Base-by-base conservation (phyloP, 2,888 invertebrate genomes). In the Gryllus longicercus region DNA sequence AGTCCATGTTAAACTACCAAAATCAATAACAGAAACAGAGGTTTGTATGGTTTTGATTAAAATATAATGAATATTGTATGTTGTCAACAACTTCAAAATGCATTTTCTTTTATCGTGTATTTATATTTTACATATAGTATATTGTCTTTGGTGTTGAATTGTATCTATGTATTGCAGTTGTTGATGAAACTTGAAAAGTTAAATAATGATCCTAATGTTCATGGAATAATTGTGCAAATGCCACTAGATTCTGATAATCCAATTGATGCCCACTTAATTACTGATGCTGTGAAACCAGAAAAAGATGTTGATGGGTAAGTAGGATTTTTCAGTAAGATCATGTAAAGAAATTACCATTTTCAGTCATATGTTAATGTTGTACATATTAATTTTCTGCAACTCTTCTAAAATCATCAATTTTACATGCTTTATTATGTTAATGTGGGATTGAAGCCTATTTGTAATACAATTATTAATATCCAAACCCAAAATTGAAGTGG, bases 201-300 rank as follows among this genome's bases (percentile, higher is more conserved):
- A 81, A 99, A 99, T 87, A 90, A 91, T 83, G 95, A 98, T 86
- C 92, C 94, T 0, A 88, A 88, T 16, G 92, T 98, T 74, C 97
- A 98, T 87, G 98, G 98, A 79, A 97, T 98, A 85, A 97, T 98
- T 84, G 96, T 98, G 1, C 98, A 98, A 89, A 95, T 96, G 93
- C 99, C 99, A 0, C 88, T 99, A 82, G 99, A 99, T 86, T 91
- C 93, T 51, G 91, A 91, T 0, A 92, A 93, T 84, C 86, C 90
- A 84, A 97, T 99, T 82, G 95, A 99, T 88, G 92, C 95, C 0
- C 94, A 96, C 86, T 90, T 93, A 80, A 91, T 98, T 84, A 95
- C 97, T 0, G 96, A 99, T 86, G 89, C 94, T 10, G 97, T 99
- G 8, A 91, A 92, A 0, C 94, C 97, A 0, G 91, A 91, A 77